Evolutionary conservation across 2,797 vertebrate genomes (phyloP), one percentile per base, ranked within the genome.

Genomic region (Thaleichthys pacificus): DNA sequence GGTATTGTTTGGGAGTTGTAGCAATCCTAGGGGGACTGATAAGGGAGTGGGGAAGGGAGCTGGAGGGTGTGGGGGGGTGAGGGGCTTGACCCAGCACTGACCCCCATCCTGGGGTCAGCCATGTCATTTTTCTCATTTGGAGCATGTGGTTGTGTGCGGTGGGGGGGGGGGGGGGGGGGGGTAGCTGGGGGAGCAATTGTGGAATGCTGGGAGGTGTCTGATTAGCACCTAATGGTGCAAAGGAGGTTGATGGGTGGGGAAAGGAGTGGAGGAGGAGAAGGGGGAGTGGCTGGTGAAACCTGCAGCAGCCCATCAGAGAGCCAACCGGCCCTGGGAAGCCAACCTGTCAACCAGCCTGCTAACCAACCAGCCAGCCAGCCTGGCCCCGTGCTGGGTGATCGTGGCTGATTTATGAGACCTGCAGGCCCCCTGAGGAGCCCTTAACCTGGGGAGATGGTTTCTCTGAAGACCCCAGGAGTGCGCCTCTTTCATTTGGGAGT

Each of bases 81-180:
- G 85, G 83, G 92, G 85, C 80, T 81, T 95, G 95, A 95, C 95
- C 96, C 89, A 79, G 79, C 77, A 61, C 79, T 93, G 94, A 97
- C 95, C 95, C 89, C 85, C 60, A 85, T 88, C 88, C 87, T 82
- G 86, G 91, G 93, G 93, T 95, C 94, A 94, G 84, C 78, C 65
- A 82, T 88, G 92, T 93, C 92, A 89, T 89, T 87, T 90, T 93
- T 93, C 92, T 95, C 91, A 95, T 68, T 56, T 56, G 93, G 86
- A 87, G 91, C 87, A 87, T 90, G 91, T 68, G 66, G n/a, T 19
- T 56, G 51, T 68, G 66, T 56, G 49, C n/a, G 58, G 6, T n/a
- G 49, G n/a, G 21, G 49, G 22, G 47, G 1, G 49, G 22, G 47
- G 3, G 60, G 47, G 35, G 30, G 61, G 24, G 49, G 22, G 47